phyloP scores from a whole-genome alignment of 1,140 invertebrate species.

The Lethrus apterus region DNA sequence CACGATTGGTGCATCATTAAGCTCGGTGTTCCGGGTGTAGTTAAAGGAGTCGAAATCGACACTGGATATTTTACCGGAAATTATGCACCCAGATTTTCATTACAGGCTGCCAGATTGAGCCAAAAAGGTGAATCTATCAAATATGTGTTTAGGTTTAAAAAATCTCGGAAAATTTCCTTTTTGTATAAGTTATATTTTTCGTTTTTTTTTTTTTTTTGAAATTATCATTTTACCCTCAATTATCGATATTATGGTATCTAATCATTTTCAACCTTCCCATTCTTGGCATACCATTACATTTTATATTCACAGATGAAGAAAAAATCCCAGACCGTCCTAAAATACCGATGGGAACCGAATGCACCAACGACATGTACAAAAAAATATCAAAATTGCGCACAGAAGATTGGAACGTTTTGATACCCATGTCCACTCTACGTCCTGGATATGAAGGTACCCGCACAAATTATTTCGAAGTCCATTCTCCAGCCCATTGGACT shows the following conservation, averaged over 20 bases:
- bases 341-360: conserved; percentile 46
- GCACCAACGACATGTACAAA: conserved; percentile 42
- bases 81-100: conserved; percentile 54
- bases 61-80: conserved; percentile 64
- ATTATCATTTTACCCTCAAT: no score
- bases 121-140: conserved; percentile 41
- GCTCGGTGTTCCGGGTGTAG: conserved; percentile 48
- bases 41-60: conserved; percentile 54
- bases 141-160: not conserved
- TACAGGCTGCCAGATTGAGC: conserved; percentile 52
- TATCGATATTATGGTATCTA: no score
- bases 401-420: conserved; percentile 52
- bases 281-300: no score
- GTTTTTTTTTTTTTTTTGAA: no score
- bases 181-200: no score
- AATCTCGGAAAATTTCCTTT: not conserved
- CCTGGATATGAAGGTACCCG: conserved; percentile 52
- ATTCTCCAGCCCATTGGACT: conserved; percentile 45
- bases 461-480: conserved; percentile 47
- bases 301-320: conserved; percentile 43
- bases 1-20: conserved; percentile 62
- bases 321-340: conserved; percentile 43
- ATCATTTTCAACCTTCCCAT: no score
- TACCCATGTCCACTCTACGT: conserved; percentile 47
- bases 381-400: conserved; percentile 44